Conservation (phyloP, 2,888 invertebrate species). For the Bellardia bayeri region DNA sequence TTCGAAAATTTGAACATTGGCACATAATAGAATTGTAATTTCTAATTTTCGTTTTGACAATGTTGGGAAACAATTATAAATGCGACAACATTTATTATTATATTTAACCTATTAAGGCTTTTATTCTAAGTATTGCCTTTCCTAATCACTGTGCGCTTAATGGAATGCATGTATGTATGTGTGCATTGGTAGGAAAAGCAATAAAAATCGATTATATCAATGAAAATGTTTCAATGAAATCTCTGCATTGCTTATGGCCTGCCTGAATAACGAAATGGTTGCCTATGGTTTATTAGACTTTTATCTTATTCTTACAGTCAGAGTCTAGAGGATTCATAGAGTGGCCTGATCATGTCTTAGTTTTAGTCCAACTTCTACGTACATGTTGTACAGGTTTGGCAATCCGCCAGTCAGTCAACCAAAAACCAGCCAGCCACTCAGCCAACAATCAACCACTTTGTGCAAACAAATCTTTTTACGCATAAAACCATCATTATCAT, state of each 20-base stretch:
- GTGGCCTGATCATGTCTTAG: not conserved
- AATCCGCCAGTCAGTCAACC: conserved; percentile 29
- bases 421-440: conserved; percentile 20
- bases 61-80: too few species aligned
- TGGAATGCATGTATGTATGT: not conserved
- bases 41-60: too few species aligned
- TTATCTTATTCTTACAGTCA: conserved; percentile 14
- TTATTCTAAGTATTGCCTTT: not conserved
- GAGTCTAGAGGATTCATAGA: not conserved
- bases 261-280: not conserved
- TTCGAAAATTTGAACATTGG: too few species aligned
- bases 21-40: too few species aligned
- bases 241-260: conserved; percentile 6
- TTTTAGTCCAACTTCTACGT: not conserved
- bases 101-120: too few species aligned
- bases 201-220: conserved; percentile 4
- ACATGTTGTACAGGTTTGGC: conserved; percentile 36
- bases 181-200: conserved; percentile 8
- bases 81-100: too few species aligned
- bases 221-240: conserved; percentile 24
- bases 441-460: conserved; percentile 41
- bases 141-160: not conserved
- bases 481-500: conserved; percentile 46
- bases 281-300: conserved; percentile 19
- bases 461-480: conserved; percentile 50